Evolutionary conservation across 2,113 vertebrate genomes (phyloP).

Genomic region (Recurvirostra avosetta): DNA sequence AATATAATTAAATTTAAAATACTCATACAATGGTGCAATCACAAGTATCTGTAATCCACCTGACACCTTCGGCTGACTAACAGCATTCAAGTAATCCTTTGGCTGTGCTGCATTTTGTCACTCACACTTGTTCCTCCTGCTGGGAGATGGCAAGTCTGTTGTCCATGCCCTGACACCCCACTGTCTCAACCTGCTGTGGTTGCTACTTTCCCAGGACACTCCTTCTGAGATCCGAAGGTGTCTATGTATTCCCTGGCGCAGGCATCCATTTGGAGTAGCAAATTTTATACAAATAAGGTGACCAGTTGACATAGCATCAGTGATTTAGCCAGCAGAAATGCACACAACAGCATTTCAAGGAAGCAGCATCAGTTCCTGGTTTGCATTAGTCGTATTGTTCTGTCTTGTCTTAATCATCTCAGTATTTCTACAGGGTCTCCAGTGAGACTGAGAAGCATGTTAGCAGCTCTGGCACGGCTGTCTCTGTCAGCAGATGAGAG

Average conservation of each 20-base stretch:
- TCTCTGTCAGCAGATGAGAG: conserved; percentile 13
- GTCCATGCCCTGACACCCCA: not conserved
- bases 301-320: not conserved
- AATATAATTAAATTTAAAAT: not conserved
- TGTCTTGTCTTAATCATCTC: not conserved
- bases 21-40: not conserved
- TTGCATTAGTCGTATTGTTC: not conserved
- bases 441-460: not conserved
- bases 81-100: not conserved
- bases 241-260: not conserved
- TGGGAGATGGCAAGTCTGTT: not conserved
- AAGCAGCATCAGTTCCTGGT: not conserved
- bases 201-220: not conserved
- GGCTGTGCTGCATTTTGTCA: not conserved
- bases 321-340: not conserved
- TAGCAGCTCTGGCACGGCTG: not conserved
- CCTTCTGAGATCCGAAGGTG: not conserved
- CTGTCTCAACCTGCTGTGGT: not conserved
- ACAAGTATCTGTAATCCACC: not conserved
- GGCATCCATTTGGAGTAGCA: not conserved
- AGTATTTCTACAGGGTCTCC: not conserved
- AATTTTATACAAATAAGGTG: not conserved
- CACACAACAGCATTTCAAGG: not conserved
- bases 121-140: not conserved
- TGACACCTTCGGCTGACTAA: not conserved